phyloP scores from a whole-genome alignment of 1,140 invertebrate genomes.

The Caenorhabditis latens region DNA sequence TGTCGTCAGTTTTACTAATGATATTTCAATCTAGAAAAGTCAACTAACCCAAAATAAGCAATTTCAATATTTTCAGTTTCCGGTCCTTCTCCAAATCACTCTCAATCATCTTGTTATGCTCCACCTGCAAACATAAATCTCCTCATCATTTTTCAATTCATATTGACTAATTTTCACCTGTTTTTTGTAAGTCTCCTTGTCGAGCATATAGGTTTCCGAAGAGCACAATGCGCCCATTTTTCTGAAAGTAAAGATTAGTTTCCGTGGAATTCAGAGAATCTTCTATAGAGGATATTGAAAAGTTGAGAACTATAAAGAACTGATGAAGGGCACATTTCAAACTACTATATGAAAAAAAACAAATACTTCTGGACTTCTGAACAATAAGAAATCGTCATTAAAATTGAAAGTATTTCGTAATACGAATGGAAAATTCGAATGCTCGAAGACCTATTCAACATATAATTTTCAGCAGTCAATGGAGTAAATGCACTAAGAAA shows the following conservation, averaged over 20 bases:
- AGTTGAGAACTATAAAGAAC: no score
- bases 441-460: no score
- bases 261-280: background rate
- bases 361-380: no score
- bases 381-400: no score
- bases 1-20: no score
- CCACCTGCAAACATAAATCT: background rate
- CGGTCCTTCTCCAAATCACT: slow-evolving; percentile 34
- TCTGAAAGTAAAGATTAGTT: no score
- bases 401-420: no score
- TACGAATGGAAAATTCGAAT: no score
- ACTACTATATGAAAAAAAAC: no score
- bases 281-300: background rate
- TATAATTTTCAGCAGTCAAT: no score
- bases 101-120: slow-evolving; percentile 29
- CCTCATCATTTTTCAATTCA: background rate
- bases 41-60: background rate
- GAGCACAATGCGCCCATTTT: slow-evolving; percentile 37
- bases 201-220: slow-evolving; percentile 45
- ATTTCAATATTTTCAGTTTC: slow-evolving; percentile 29
- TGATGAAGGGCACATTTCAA: no score
- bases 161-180: background rate
- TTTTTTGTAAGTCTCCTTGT: slow-evolving; percentile 33
- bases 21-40: background rate
- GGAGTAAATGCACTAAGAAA: no score